A percentile compares a stretch with the other conserved stretches of the same genome.
phyloP scores from a whole-genome alignment of 2,888 invertebrate genomes.

The Strigamia maritima region DNA sequence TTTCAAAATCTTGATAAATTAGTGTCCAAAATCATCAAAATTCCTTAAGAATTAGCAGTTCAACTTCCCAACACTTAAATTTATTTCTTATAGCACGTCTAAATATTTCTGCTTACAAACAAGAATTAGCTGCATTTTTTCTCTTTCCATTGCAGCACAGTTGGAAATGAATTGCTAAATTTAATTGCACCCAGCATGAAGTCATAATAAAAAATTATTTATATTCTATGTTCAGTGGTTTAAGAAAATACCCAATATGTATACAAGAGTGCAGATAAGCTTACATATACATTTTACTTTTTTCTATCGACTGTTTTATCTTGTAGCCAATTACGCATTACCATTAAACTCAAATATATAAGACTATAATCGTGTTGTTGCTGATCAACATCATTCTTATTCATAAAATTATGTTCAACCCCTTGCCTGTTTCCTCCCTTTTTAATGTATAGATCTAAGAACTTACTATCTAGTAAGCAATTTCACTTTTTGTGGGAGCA shows the following conservation, averaged over 20 bases:
- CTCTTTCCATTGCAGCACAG: conserved; percentile 5
- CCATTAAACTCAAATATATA: background rate
- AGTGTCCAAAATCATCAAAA: conserved; percentile 18
- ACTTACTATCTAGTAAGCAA: background rate
- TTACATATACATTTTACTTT: background rate
- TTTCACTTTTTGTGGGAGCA: background rate
- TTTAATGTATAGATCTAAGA: background rate
- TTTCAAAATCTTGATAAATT: conserved; percentile 5
- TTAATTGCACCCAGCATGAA: conserved; percentile 10
- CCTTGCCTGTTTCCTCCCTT: background rate
- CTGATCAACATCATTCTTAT: background rate
- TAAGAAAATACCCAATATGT: conserved; percentile 15
- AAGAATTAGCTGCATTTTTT: conserved; percentile 18
- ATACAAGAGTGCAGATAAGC: background rate
- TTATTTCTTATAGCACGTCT: background rate
- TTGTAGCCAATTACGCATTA: conserved; percentile 6
- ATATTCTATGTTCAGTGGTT: background rate
- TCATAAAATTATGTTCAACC: background rate
- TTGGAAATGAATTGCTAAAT: conserved; percentile 27
- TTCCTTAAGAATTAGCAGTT: background rate
- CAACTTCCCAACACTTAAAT: background rate
- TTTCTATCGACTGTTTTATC: background rate
- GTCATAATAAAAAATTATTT: conserved; percentile 25
- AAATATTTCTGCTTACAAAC: conserved; percentile 9
- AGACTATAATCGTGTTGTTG: background rate